phyloP scores from a whole-genome alignment of 2,888 invertebrate genomes.

The Sphaeridia pumilis region DNA sequence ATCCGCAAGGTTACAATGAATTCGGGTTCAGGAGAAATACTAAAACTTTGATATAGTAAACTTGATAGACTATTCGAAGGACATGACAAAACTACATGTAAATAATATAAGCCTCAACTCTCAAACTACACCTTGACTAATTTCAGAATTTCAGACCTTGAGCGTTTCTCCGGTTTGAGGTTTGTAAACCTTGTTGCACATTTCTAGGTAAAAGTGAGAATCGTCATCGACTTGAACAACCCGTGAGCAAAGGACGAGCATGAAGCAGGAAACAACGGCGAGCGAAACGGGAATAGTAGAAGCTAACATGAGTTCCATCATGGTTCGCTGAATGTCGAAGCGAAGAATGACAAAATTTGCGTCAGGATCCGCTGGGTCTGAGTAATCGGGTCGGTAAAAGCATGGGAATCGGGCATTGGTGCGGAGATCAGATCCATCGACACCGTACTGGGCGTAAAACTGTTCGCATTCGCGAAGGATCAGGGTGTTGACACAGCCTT shows the following conservation, averaged over 20 bases:
- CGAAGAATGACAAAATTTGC: conserved; percentile 61
- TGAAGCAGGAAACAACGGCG: conserved; percentile 72
- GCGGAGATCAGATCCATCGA: conserved; percentile 79
- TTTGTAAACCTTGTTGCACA: conserved; percentile 42
- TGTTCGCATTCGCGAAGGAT: conserved; percentile 71
- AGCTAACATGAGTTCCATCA: conserved; percentile 63
- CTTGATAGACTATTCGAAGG: too few species aligned
- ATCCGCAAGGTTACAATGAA: too few species aligned
- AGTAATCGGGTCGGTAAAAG: conserved; percentile 58
- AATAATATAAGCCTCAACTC: too few species aligned
- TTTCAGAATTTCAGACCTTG: neutral
- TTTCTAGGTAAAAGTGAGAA: conserved; percentile 81
- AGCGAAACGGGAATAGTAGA: conserved; percentile 65
- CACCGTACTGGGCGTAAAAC: conserved; percentile 69
- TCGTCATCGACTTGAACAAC: conserved; percentile 81
- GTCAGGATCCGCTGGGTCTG: conserved; percentile 38
- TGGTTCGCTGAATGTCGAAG: conserved; percentile 48
- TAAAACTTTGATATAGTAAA: too few species aligned
- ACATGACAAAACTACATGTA: too few species aligned
- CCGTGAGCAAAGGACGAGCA: conserved; percentile 68
- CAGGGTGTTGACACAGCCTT: conserved; percentile 79
- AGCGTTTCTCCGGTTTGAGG: neutral
- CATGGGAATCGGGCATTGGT: conserved; percentile 80
- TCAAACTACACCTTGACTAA: too few species aligned
- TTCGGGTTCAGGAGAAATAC: too few species aligned